These are phyloP conservation scores for Argentina silus DNA, from an alignment of 2,797 vertebrate species.

Conservation along the genomic window DNA sequence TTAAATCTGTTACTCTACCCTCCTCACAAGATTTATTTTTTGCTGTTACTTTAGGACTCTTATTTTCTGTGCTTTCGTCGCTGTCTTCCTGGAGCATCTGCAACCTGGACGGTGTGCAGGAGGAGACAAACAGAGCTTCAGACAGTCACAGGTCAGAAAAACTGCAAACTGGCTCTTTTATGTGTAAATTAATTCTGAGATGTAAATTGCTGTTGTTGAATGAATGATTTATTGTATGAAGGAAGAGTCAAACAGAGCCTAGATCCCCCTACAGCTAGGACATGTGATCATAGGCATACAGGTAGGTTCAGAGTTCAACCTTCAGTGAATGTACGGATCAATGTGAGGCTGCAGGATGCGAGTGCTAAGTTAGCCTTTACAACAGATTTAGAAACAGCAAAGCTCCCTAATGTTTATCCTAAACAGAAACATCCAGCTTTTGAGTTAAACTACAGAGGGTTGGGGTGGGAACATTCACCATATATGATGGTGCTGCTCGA, in stretches of 20 bases:
- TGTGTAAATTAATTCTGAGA: no score
- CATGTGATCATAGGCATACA: no score
- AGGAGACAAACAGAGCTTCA: conserved; percentile 43
- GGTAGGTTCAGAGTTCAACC: no score
- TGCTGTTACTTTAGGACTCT: not conserved
- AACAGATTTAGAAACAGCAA: not conserved
- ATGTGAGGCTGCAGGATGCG: no score
- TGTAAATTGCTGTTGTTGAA: no score
- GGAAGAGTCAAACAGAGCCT: no score
- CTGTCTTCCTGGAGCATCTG: conserved; percentile 48
- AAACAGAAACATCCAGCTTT: not conserved
- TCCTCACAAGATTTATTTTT: not conserved
- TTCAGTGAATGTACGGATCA: no score
- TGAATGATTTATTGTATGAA: no score
- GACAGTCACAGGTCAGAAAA: conserved; percentile 10
- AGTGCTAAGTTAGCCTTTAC: not conserved
- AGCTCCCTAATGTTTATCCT: not conserved
- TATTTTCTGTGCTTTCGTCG: conserved; percentile 25
- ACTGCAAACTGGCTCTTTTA: no score
- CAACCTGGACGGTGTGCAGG: conserved; percentile 51
- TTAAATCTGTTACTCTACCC: not conserved
- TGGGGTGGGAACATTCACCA: not conserved
- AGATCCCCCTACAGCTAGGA: no score
- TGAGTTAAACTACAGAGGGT: not conserved
- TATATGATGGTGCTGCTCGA: not conserved